A percentile compares a stretch with the other conserved stretches of the same genome.
Conservation (phyloP, 2,113 vertebrate species). For the Phylloscopus trochilus region DNA sequence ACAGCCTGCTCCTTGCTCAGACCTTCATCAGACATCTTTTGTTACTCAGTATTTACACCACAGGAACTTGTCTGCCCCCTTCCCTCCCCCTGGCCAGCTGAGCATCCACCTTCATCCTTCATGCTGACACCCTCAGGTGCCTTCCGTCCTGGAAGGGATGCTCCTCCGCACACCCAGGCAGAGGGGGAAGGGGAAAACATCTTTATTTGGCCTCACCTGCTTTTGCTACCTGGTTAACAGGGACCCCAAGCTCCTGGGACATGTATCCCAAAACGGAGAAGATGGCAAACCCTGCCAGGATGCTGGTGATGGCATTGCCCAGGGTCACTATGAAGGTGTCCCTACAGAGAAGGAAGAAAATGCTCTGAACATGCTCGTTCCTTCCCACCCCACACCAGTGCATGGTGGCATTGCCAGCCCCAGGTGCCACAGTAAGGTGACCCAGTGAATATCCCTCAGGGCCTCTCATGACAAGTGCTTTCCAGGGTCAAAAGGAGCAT, state of each 20-base stretch:
- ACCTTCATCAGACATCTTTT: neutral
- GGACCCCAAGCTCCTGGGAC: slow-evolving; percentile 81
- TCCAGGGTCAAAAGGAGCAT: neutral
- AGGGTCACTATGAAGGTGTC: slow-evolving; percentile 84
- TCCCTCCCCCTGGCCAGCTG: neutral
- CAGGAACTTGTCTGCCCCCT: neutral
- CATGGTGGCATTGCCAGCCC: neutral
- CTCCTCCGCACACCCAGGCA: neutral
- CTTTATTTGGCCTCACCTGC: slow-evolving; percentile 65
- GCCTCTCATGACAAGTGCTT: neutral
- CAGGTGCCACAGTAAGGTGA: neutral
- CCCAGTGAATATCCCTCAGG: neutral
- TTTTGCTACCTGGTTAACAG: slow-evolving; percentile 82
- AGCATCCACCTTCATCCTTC: neutral
- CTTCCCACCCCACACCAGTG: neutral
- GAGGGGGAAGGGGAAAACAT: neutral
- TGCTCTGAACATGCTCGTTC: neutral
- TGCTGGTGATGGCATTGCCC: slow-evolving; percentile 83
- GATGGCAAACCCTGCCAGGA: slow-evolving; percentile 83
- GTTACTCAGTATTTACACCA: neutral
- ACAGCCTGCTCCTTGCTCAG: neutral
- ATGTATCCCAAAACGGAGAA: slow-evolving; percentile 83
- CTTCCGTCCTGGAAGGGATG: neutral
- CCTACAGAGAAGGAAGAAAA: slow-evolving; percentile 32
- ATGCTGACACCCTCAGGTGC: neutral